Conservation (phyloP, 2,797 vertebrate genomes). For the Trematomus bernacchii region DNA sequence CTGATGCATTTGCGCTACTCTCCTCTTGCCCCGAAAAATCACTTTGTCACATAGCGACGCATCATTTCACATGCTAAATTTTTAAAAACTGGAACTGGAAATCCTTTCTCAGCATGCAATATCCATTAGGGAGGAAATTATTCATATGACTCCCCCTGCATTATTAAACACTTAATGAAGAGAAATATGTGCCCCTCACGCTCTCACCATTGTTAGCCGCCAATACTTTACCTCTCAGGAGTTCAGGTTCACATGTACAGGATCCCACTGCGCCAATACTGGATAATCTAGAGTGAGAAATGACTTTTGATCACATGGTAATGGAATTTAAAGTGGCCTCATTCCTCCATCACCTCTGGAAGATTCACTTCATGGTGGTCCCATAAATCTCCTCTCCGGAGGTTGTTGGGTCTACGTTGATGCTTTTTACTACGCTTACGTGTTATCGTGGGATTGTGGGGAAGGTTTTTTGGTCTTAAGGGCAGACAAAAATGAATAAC, state of each 20-base stretch:
- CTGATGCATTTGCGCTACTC: conserved; percentile 78
- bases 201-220: conserved; percentile 75
- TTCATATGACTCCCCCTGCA: conserved; percentile 86
- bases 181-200: conserved; percentile 77
- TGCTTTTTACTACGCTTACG: conserved; percentile 42
- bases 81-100: conserved; percentile 86
- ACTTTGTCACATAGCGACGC: conserved; percentile 88
- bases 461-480: conserved; percentile 35
- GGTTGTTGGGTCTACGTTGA: conserved; percentile 43
- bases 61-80: conserved; percentile 89
- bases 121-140: conserved; percentile 88
- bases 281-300: conserved; percentile 65
- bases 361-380: conserved; percentile 61
- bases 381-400: conserved; percentile 62
- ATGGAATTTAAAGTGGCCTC: conserved; percentile 73
- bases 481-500: conserved; percentile 61
- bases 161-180: conserved; percentile 87
- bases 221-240: conserved; percentile 60
- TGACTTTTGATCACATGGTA: conserved; percentile 74
- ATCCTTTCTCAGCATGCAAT: conserved; percentile 88
- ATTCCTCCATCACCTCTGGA: conserved; percentile 64
- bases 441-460: conserved; percentile 36
- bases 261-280: conserved; percentile 36
- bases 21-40: conserved; percentile 82
- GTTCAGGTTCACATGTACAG: conserved; percentile 50